These are phyloP conservation scores for Chrysocyon brachyurus DNA, from an alignment of 2,797 vertebrate genomes.

Conservation along the genomic window DNA sequence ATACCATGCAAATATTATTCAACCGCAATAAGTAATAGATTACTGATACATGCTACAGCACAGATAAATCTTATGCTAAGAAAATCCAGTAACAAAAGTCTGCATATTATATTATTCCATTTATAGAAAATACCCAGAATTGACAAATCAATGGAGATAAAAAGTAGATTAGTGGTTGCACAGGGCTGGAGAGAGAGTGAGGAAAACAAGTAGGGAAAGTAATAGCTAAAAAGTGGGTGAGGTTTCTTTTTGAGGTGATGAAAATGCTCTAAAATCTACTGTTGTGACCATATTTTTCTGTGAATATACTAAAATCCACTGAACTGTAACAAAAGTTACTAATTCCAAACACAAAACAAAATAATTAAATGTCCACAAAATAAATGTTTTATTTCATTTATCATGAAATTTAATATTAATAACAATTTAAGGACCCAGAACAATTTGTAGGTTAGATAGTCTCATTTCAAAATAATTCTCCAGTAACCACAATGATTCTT, in stretches of 20 bases:
- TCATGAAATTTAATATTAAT: conserved; percentile 65
- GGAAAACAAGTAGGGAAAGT: not conserved
- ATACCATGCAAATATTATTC: not conserved
- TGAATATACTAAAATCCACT: not conserved
- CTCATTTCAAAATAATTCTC: conserved; percentile 49
- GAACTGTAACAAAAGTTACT: conserved; percentile 1
- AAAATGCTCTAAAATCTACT: not conserved
- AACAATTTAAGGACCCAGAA: conserved; percentile 53
- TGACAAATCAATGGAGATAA: not conserved
- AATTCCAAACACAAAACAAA: conserved; percentile 40
- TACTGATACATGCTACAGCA: not conserved
- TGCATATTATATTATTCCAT: not conserved
- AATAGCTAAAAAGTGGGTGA: not conserved
- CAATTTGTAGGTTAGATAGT: conserved; percentile 40
- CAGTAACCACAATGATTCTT: conserved; percentile 13
- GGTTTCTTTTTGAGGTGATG: not conserved
- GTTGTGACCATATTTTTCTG: not conserved
- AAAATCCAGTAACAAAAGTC: conserved; percentile 11
- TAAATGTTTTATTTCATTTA: conserved; percentile 17
- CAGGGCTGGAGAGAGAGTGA: not conserved
- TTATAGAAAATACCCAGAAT: not conserved
- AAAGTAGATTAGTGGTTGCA: not conserved
- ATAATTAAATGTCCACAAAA: conserved; percentile 42
- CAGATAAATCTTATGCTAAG: not conserved
- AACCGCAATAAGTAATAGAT: not conserved